Percentiles rank a stretch among this genome's conserved stretches.
phyloP scores from a whole-genome alignment of 2,113 vertebrate species.

The Manacus vitellinus region DNA sequence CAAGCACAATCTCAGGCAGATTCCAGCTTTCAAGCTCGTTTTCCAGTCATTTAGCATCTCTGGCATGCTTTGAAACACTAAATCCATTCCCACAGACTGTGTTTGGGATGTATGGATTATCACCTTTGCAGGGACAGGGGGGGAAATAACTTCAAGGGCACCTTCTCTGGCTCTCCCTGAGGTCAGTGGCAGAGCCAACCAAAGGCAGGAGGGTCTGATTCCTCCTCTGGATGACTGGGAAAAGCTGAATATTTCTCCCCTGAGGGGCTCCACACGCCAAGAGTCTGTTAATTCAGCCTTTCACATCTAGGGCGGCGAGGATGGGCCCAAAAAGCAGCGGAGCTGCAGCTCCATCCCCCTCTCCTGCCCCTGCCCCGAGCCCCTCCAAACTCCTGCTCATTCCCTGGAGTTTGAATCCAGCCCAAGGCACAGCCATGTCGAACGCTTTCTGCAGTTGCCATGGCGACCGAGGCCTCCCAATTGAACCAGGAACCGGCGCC shows the following conservation, averaged over 20 bases:
- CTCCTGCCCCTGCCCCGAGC: neutral
- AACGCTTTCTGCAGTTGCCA: slow-evolving; percentile 76
- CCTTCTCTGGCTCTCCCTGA: neutral
- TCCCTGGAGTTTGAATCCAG: slow-evolving; percentile 63
- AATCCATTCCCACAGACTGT: accelerated
- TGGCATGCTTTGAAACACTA: neutral
- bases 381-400: slow-evolving; percentile 3
- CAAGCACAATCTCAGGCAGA: neutral
- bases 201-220: neutral
- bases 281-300: neutral
- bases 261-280: accelerated
- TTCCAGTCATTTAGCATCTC: neutral
- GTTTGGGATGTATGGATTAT: neutral
- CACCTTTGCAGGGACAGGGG: neutral
- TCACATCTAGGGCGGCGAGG: neutral
- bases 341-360: neutral
- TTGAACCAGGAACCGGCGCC: slow-evolving; percentile 67
- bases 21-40: neutral
- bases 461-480: slow-evolving; percentile 64
- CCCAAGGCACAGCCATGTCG: slow-evolving; percentile 75
- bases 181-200: neutral
- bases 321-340: neutral
- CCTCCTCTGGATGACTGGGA: neutral
- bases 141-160: accelerated
- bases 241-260: neutral